These are phyloP conservation scores for Xenentodon cancila DNA, from an alignment of 2,797 vertebrate species.

Conservation along the genomic window DNA sequence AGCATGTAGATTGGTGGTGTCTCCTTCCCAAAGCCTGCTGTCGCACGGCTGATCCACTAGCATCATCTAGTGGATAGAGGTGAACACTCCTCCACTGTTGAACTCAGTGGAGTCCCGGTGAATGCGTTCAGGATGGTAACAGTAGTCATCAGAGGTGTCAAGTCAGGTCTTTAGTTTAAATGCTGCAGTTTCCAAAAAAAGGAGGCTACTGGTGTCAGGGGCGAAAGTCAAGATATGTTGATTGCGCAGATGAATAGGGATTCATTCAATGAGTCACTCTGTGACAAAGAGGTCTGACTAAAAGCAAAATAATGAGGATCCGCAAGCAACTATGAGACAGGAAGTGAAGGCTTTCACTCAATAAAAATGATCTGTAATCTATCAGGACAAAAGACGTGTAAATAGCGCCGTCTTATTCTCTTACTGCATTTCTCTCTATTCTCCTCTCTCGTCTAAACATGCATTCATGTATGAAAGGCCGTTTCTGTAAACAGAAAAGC, in stretches of 20 bases:
- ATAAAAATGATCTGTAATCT: constrained; percentile 2
- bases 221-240: constrained; percentile 44
- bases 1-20: constrained; percentile 14
- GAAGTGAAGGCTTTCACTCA: constrained; percentile 47
- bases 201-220: constrained; percentile 32
- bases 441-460: constrained; percentile 20
- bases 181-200: constrained; percentile 20
- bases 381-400: constrained; percentile 27
- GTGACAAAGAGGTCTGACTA: constrained; percentile 47
- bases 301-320: constrained; percentile 32
- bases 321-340: constrained; percentile 5
- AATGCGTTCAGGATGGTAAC: constrained; percentile 23
- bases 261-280: constrained; percentile 51
- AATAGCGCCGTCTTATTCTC: not conserved
- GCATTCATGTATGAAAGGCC: constrained; percentile 18
- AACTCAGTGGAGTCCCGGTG: constrained; percentile 7
- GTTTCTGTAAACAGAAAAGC: constrained; percentile 48
- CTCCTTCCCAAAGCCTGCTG: not conserved
- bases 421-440: not conserved
- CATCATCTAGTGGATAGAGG: constrained; percentile 63
- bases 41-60: constrained; percentile 32
- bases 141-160: constrained; percentile 17
- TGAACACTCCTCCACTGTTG: not conserved
- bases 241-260: constrained; percentile 47
- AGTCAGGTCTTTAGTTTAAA: constrained; percentile 37